Conservation (phyloP, 2,797 vertebrate genomes). For the Megalops cyprinoides region DNA sequence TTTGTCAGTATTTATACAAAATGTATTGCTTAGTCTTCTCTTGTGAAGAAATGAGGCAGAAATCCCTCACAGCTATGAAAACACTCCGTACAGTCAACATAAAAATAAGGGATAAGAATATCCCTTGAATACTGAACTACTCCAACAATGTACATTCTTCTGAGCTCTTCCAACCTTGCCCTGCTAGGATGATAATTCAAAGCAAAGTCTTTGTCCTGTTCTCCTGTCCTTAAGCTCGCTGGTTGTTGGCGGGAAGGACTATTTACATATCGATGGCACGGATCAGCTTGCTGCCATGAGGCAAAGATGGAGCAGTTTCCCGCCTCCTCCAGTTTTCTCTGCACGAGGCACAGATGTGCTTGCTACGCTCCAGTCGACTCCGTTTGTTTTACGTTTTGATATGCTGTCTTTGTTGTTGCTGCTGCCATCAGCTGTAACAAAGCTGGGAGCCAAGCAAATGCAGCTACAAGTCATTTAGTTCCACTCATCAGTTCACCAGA, state of each 20-base stretch:
- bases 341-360: slow-evolving; percentile 3
- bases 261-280: slow-evolving; percentile 30
- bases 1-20: slow-evolving; percentile 29
- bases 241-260: slow-evolving; percentile 16
- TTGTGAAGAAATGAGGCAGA: slow-evolving; percentile 68
- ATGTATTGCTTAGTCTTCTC: slow-evolving; percentile 42
- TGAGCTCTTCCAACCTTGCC: slow-evolving; percentile 42
- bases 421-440: neutral
- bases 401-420: neutral
- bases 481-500: neutral
- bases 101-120: slow-evolving; percentile 55
- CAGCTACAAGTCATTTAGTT: slow-evolving; percentile 13
- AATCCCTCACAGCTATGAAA: slow-evolving; percentile 66
- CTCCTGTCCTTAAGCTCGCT: slow-evolving; percentile 20
- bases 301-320: neutral
- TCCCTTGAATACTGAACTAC: slow-evolving; percentile 62
- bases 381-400: neutral
- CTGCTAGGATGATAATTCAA: slow-evolving; percentile 25
- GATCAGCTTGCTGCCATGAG: neutral
- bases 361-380: neutral
- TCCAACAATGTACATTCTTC: slow-evolving; percentile 59
- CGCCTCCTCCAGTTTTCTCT: neutral
- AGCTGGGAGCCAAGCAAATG: neutral
- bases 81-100: slow-evolving; percentile 62
- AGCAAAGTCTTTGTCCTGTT: slow-evolving; percentile 1